phyloP scores from a whole-genome alignment of 1,140 invertebrate genomes.

The Heliconius congener region DNA sequence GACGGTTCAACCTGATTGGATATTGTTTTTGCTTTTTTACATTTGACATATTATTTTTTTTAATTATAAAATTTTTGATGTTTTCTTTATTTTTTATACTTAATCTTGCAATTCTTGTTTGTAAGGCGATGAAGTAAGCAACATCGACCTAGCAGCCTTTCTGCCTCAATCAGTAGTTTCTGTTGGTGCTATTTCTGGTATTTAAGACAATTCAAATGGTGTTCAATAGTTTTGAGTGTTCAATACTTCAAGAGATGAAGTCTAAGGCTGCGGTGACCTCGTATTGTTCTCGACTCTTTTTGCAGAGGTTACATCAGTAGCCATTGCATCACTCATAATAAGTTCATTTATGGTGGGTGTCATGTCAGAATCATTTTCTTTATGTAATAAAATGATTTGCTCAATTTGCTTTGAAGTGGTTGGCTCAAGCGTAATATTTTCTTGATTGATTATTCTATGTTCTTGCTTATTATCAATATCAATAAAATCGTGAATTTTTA shows the following conservation, averaged over 20 bases:
- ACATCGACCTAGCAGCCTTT: background rate
- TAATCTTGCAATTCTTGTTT: background rate
- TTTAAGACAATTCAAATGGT: background rate
- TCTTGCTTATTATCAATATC: too few relatives aligned
- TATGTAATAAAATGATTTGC: too few relatives aligned
- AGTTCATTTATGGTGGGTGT: too few relatives aligned
- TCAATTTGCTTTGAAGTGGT: too few relatives aligned
- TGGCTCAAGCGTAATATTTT: too few relatives aligned
- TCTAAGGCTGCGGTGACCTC: background rate
- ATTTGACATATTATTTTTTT: conserved; percentile 3
- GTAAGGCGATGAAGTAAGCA: background rate
- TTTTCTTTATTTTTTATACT: background rate
- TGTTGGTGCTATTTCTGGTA: background rate
- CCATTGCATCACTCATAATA: background rate
- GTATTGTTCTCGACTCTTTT: too few relatives aligned
- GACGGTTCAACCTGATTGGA: conserved; percentile 1
- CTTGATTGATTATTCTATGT: too few relatives aligned
- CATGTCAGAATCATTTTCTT: too few relatives aligned
- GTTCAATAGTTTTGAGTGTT: too few relatives aligned
- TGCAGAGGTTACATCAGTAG: background rate
- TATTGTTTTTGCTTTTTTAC: conserved; percentile 3
- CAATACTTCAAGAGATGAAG: too few relatives aligned
- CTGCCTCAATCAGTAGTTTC: background rate
- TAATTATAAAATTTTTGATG: conserved; percentile 3
- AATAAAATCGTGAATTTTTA: too few relatives aligned